Percentiles rank a stretch among this genome's conserved stretches.
These are phyloP conservation scores for Hydrocynus forskahlii DNA, from an alignment of 2,797 vertebrate species.

Conservation along the genomic window DNA sequence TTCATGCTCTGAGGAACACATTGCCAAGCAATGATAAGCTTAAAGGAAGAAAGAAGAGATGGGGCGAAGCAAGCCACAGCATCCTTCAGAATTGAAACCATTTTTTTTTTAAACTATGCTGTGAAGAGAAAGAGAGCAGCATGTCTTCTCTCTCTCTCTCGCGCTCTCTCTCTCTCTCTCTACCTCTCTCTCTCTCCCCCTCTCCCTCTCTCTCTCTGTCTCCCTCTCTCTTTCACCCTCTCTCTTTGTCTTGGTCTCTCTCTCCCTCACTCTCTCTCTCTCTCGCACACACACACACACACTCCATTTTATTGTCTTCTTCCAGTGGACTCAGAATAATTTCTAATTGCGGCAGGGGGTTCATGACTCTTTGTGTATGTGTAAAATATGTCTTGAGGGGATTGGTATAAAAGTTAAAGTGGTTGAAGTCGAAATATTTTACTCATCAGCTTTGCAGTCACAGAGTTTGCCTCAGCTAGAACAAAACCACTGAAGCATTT, in stretches of 20 bases:
- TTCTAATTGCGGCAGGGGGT: slow-evolving; percentile 91
- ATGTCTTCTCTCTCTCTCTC: slow-evolving; percentile 74
- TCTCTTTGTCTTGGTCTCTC: neutral
- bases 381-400: slow-evolving; percentile 98
- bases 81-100: slow-evolving; percentile 95
- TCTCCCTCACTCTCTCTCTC: neutral
- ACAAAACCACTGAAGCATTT: slow-evolving; percentile 99
- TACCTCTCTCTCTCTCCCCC: slow-evolving; percentile 27
- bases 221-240: neutral
- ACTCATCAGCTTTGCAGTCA: slow-evolving; percentile 99
- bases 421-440: slow-evolving; percentile 99
- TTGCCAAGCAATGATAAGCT: slow-evolving; percentile 95
- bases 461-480: slow-evolving; percentile 99
- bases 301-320: slow-evolving; percentile 58
- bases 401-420: slow-evolving; percentile 99
- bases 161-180: slow-evolving; percentile 1
- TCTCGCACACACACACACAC: neutral
- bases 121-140: slow-evolving; percentile 90
- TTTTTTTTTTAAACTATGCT: slow-evolving; percentile 86
- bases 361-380: slow-evolving; percentile 88
- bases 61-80: slow-evolving; percentile 79
- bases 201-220: neutral
- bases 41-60: slow-evolving; percentile 81
- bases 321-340: slow-evolving; percentile 93
- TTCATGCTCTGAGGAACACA: slow-evolving; percentile 95